A percentile compares a stretch with the other conserved stretches of the same genome.
Conservation (phyloP, 2,113 vertebrate genomes). For the Forbesichthys agassizii region DNA sequence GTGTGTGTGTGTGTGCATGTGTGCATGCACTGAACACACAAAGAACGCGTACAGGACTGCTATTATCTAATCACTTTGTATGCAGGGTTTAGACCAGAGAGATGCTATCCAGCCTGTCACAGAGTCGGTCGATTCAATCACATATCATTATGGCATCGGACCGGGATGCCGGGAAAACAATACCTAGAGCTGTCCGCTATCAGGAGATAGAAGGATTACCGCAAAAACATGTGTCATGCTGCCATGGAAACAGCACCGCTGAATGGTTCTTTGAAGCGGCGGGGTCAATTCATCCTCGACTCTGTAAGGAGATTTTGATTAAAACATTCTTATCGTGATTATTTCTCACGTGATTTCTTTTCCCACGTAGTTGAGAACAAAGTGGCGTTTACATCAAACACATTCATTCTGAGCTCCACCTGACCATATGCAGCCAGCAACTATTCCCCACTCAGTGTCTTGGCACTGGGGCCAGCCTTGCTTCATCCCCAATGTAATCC, state of each 20-base stretch:
- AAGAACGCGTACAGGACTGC: not conserved
- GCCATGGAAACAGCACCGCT: conserved; percentile 67
- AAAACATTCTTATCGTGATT: not conserved
- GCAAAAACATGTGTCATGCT: conserved; percentile 69
- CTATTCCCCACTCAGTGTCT: conserved; percentile 31
- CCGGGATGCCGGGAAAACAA: conserved; percentile 37
- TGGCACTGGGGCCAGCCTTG: conserved; percentile 43
- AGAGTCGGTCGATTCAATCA: conserved; percentile 25
- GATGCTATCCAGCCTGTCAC: not conserved
- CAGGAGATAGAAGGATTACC: conserved; percentile 57
- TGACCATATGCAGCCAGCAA: conserved; percentile 7
- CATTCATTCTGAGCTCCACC: conserved; percentile 5
- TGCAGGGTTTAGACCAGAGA: conserved; percentile 18
- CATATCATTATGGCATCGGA: conserved; percentile 15
- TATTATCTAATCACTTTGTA: conserved; percentile 1
- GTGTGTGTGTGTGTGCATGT: not conserved
- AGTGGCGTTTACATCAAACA: not conserved
- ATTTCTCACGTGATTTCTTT: not conserved
- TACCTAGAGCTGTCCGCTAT: conserved; percentile 50
- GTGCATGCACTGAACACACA: not conserved
- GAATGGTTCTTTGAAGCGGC: conserved; percentile 48
- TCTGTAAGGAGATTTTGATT: conserved; percentile 34
- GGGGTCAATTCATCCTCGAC: conserved; percentile 38
- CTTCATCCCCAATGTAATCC: conserved; percentile 17
- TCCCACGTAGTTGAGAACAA: not conserved